phyloP scores from a whole-genome alignment of 1,140 invertebrate species.

The Cheumatopsyche charites region DNA sequence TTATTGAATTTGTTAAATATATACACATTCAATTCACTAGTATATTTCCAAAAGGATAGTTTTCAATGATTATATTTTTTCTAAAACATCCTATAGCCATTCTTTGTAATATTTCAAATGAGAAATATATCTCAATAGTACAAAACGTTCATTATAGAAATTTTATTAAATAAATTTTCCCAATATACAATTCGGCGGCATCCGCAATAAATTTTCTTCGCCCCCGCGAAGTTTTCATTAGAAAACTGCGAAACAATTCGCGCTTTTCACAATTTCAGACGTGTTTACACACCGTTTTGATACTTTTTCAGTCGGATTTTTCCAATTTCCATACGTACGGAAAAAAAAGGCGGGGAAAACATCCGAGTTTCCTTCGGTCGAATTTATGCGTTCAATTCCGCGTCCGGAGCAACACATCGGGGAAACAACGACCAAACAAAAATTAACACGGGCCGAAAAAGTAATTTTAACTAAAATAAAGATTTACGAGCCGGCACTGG shows the following conservation, averaged over 20 bases:
- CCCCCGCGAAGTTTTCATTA: constrained; percentile 39
- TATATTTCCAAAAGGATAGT: too few relatives aligned
- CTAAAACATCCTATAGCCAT: too few relatives aligned
- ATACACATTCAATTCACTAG: too few relatives aligned
- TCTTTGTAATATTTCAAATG: too few relatives aligned
- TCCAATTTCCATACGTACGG: too few relatives aligned
- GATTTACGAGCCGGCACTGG: constrained; percentile 37
- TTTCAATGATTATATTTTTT: too few relatives aligned
- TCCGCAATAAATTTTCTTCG: not conserved
- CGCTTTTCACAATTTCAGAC: not conserved
- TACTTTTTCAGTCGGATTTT: too few relatives aligned
- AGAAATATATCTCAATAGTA: too few relatives aligned
- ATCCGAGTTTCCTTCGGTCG: not conserved
- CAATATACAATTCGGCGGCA: constrained; percentile 19
- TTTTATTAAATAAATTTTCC: constrained; percentile 33
- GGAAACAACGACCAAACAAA: constrained; percentile 37
- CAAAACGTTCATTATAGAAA: not conserved
- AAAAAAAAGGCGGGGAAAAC: too few relatives aligned
- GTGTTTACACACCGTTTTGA: too few relatives aligned
- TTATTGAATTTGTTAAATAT: too few relatives aligned
- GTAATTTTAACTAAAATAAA: constrained; percentile 45
- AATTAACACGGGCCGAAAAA: constrained; percentile 45
- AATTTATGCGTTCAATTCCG: constrained; percentile 47
- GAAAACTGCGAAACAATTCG: constrained; percentile 33
- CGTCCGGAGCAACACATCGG: constrained; percentile 37